Evolutionary conservation across 2,888 invertebrate genomes (phyloP).

Genomic region (Drepana falcataria): DNA sequence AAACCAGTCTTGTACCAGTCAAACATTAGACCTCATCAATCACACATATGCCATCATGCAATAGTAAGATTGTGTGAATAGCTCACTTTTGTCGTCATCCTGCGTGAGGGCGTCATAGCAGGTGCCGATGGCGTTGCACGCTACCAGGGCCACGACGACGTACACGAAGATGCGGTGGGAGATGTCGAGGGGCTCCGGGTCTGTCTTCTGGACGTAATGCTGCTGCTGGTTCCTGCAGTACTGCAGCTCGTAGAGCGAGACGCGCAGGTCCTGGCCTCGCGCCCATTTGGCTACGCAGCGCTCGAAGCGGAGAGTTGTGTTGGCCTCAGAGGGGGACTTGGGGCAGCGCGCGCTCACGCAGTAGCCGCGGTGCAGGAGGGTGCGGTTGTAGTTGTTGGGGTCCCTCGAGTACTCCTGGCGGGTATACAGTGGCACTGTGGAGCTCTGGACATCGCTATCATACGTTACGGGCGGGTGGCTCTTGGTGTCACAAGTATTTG

Average conservation of each 20-base stretch:
- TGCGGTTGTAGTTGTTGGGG: constrained; percentile 46
- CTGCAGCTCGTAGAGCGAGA: constrained; percentile 24
- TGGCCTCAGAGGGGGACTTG: constrained; percentile 22
- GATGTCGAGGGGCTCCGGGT: constrained; percentile 20
- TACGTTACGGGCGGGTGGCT: no score
- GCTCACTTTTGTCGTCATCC: constrained; percentile 37
- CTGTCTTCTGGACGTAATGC: constrained; percentile 19
- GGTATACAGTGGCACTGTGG: neutral
- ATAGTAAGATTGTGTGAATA: neutral
- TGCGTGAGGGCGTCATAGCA: constrained; percentile 30
- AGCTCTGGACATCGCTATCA: neutral
- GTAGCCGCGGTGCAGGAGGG: constrained; percentile 53
- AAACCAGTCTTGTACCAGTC: no score
- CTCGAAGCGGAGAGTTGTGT: constrained; percentile 41
- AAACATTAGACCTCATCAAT: no score
- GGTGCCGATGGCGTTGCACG: constrained; percentile 40
- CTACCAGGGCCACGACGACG: constrained; percentile 22
- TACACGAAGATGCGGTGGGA: constrained; percentile 29
- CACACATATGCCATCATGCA: no score
- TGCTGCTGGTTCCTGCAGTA: constrained; percentile 42
- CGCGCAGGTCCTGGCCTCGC: constrained; percentile 23
- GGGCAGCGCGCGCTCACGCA: constrained; percentile 53
- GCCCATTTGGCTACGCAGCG: constrained; percentile 39
- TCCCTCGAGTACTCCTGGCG: constrained; percentile 45
- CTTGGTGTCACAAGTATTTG: no score